phyloP scores from a whole-genome alignment of 2,113 vertebrate species.

The Epinephelus moara region DNA sequence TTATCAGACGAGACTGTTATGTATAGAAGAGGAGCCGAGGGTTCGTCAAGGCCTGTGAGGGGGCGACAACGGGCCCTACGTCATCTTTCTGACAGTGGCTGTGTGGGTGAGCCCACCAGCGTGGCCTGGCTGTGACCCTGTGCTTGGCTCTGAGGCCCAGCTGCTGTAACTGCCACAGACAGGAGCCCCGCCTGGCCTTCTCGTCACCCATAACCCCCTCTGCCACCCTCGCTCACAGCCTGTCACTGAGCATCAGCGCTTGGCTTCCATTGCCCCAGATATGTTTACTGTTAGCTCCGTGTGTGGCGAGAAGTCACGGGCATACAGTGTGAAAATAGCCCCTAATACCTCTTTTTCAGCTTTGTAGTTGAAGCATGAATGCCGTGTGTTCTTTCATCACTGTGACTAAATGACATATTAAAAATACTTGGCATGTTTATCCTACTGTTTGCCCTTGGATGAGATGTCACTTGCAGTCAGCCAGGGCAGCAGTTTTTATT shows the following conservation, averaged over 20 bases:
- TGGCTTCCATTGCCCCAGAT: slow-evolving; percentile 51
- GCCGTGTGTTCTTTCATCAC: slow-evolving; percentile 11
- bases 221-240: slow-evolving; percentile 74
- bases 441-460: slow-evolving; percentile 25
- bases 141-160: slow-evolving; percentile 70
- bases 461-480: slow-evolving; percentile 41
- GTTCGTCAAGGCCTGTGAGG: slow-evolving; percentile 58
- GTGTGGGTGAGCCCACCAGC: slow-evolving; percentile 61
- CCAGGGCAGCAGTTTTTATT: slow-evolving; percentile 33
- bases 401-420: slow-evolving; percentile 11
- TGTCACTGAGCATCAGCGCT: slow-evolving; percentile 80
- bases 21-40: slow-evolving; percentile 62
- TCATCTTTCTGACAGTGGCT: slow-evolving; percentile 76
- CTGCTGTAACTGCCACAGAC: slow-evolving; percentile 80
- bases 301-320: slow-evolving; percentile 37
- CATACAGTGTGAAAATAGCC: slow-evolving; percentile 21
- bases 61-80: slow-evolving; percentile 27
- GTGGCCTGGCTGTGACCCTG: slow-evolving; percentile 77
- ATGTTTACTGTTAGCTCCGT: slow-evolving; percentile 63
- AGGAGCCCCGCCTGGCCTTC: slow-evolving; percentile 64
- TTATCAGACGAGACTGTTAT: slow-evolving; percentile 58
- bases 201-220: slow-evolving; percentile 60
- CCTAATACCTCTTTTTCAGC: slow-evolving; percentile 21
- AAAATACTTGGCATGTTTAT: slow-evolving; percentile 29
- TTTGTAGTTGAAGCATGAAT: not conserved